phyloP scores from a whole-genome alignment of 2,888 invertebrate species.

The Oligia strigilis region DNA sequence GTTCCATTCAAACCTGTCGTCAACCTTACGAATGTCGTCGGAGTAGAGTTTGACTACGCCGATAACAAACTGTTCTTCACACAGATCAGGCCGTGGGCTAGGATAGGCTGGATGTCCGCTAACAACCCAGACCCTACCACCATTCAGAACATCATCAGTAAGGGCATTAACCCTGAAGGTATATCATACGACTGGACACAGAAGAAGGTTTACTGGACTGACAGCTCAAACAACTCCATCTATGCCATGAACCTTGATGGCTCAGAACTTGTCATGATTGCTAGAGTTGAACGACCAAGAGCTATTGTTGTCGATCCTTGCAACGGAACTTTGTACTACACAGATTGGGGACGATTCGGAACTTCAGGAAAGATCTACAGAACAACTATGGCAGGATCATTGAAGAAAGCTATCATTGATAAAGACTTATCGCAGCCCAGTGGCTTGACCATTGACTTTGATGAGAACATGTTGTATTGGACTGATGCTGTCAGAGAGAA shows the following conservation, averaged over 20 bases:
- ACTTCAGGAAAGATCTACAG: conserved; percentile 98
- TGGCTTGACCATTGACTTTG: conserved; percentile 98
- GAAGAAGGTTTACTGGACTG: conserved; percentile 99
- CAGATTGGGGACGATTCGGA: conserved; percentile 98
- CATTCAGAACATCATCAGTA: conserved; percentile 93
- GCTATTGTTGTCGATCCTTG: conserved; percentile 99
- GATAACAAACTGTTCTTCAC: conserved; percentile 97
- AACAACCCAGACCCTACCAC: conserved; percentile 92
- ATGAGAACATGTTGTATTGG: conserved; percentile 98
- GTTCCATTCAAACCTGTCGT: conserved; percentile 96
- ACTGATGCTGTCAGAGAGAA: conserved; percentile 98
- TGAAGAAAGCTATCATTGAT: conserved; percentile 96
- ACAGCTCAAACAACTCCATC: conserved; percentile 97
- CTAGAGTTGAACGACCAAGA: conserved; percentile 97
- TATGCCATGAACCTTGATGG: conserved; percentile 98
- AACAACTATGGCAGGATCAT: conserved; percentile 98
- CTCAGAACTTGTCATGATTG: conserved; percentile 96
- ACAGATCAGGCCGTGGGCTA: conserved; percentile 97
- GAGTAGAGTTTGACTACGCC: conserved; percentile 98
- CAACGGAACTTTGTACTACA: conserved; percentile 98
- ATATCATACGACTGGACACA: conserved; percentile 99
- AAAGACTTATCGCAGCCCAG: conserved; percentile 98
- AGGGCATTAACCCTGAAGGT: conserved; percentile 97
- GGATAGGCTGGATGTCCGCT: conserved; percentile 95
- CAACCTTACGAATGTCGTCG: conserved; percentile 97